Conservation (phyloP, 2,888 invertebrate genomes). For the Poecilus cupreus region DNA sequence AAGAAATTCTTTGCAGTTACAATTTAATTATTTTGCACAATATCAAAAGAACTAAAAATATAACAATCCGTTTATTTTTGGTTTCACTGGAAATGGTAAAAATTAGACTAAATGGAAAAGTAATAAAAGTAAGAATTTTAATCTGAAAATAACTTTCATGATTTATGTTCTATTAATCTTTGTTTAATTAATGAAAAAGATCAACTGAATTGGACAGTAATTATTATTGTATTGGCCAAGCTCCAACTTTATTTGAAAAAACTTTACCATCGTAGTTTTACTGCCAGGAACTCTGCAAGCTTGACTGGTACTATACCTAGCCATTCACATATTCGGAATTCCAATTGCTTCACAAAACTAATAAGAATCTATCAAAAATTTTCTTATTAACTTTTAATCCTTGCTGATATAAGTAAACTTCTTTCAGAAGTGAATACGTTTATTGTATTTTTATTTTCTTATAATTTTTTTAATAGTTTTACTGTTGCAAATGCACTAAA, state of each 20-base stretch:
- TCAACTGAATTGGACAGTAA: conserved; percentile 27
- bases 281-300: conserved; percentile 40
- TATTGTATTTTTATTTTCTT: no score
- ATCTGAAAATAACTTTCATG: background rate
- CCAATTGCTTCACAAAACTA: background rate
- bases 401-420: no score
- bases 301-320: conserved; percentile 22
- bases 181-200: conserved; percentile 27
- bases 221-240: conserved; percentile 26
- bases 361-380: conserved; percentile 5
- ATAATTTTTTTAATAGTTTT: no score
- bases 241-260: conserved; percentile 42
- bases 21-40: background rate
- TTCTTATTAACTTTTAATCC: no score
- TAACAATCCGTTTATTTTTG: background rate
- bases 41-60: background rate
- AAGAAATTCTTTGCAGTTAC: background rate
- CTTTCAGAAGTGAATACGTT: no score
- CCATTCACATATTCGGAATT: conserved; percentile 19
- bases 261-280: conserved; percentile 39
- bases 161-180: background rate
- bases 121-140: background rate
- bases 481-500: no score
- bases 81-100: no score
- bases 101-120: background rate